Conservation (phyloP, 2,888 invertebrate genomes). For the Eudasyphora cyanicolor region DNA sequence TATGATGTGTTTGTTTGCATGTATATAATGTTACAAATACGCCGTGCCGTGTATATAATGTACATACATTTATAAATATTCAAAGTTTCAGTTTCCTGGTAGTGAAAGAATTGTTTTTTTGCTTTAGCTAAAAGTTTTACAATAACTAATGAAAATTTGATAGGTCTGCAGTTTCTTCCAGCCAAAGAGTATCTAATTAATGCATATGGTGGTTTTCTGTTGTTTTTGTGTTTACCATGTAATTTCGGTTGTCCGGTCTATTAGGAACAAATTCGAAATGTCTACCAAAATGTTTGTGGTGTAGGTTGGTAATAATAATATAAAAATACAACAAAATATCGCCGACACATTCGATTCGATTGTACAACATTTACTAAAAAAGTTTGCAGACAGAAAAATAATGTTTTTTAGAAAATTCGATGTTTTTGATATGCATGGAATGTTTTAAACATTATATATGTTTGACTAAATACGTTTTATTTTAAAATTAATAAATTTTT, state of each 20-base stretch:
- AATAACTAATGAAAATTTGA: constrained; percentile 43
- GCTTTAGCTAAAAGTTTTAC: constrained; percentile 52
- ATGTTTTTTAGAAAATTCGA: too few species aligned
- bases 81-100: constrained; percentile 21
- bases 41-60: constrained; percentile 46
- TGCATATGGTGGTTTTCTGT: neutral
- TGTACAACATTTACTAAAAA: constrained; percentile 7
- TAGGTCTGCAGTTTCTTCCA: constrained; percentile 11
- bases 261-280: too few species aligned
- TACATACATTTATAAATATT: constrained; percentile 51
- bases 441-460: constrained; percentile 36
- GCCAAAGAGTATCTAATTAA: neutral
- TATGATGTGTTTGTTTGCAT: constrained; percentile 1
- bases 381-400: too few species aligned
- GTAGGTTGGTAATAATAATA: too few species aligned
- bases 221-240: too few species aligned
- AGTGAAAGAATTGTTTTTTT: constrained; percentile 20
- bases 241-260: too few species aligned
- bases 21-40: constrained; percentile 45
- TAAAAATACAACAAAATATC: too few species aligned
- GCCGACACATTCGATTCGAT: too few species aligned
- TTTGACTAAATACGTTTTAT: too few species aligned
- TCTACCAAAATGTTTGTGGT: too few species aligned
- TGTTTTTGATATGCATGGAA: constrained; percentile 39
- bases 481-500: too few species aligned